phyloP scores from a whole-genome alignment of 2,113 vertebrate genomes.

The Ammodytes marinus region DNA sequence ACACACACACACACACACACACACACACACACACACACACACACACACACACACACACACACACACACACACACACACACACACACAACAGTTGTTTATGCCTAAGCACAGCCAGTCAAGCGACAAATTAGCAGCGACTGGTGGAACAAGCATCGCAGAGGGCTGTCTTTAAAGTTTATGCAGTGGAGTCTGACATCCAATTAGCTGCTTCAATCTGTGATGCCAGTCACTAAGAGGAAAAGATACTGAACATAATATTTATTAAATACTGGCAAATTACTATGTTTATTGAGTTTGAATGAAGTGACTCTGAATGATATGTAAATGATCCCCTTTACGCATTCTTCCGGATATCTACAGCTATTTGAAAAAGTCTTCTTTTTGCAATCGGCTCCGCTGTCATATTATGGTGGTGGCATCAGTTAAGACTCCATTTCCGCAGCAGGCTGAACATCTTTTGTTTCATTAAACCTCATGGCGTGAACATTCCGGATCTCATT shows the following conservation, averaged over 20 bases:
- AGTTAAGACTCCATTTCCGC: not conserved
- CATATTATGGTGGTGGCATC: not conserved
- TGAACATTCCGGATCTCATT: not conserved
- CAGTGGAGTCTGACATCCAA: slow-evolving; percentile 48
- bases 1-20: slow-evolving; percentile 4
- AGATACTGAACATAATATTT: not conserved
- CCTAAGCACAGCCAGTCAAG: slow-evolving; percentile 38
- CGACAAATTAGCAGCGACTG: slow-evolving; percentile 66
- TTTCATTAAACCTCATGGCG: not conserved
- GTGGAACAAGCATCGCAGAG: slow-evolving; percentile 52
- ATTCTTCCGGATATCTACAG: not conserved
- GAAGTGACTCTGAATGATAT: not conserved
- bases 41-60: too few relatives aligned
- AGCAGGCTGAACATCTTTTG: not conserved
- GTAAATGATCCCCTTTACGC: slow-evolving; percentile 13
- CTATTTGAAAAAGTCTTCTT: not conserved
- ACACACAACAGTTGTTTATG: slow-evolving; percentile 45
- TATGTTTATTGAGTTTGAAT: not conserved
- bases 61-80: not conserved
- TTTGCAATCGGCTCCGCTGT: not conserved
- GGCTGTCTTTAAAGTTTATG: slow-evolving; percentile 26
- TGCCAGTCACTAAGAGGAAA: slow-evolving; percentile 25
- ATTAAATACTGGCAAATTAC: slow-evolving; percentile 9
- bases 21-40: not conserved
- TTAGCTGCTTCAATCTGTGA: slow-evolving; percentile 43